phyloP scores from a whole-genome alignment of 2,113 vertebrate genomes.

The Tragelaphus scriptus region DNA sequence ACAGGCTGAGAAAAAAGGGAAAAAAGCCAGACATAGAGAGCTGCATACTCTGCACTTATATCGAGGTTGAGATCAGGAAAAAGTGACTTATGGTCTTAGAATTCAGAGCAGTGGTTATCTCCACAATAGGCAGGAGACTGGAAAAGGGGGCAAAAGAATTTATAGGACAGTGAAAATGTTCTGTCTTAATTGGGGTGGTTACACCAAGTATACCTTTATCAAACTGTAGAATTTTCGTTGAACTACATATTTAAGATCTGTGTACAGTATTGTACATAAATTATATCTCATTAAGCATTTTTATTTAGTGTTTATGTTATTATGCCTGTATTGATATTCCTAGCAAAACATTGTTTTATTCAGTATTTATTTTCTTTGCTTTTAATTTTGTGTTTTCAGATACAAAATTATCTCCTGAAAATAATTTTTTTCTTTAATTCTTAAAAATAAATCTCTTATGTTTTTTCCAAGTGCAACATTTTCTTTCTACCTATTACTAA shows the following conservation, averaged over 20 bases:
- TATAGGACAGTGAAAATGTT: not conserved
- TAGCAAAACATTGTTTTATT: not conserved
- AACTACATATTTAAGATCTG: not conserved
- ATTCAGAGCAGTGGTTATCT: not conserved
- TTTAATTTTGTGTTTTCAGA: not conserved
- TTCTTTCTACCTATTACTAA: not conserved
- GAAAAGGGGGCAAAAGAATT: not conserved
- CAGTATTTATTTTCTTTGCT: not conserved
- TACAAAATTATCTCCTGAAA: constrained; percentile 18
- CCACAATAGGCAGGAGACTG: not conserved
- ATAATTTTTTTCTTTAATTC: not conserved
- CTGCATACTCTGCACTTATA: not conserved
- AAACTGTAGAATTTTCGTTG: not conserved
- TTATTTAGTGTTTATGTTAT: not conserved
- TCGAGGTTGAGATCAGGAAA: not conserved
- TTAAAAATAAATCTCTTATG: not conserved
- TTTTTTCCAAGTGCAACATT: not conserved
- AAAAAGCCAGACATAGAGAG: not conserved
- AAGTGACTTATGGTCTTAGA: not conserved
- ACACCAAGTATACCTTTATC: not conserved
- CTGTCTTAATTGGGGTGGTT: not conserved
- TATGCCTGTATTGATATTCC: not conserved
- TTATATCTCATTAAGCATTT: not conserved
- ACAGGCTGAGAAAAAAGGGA: not conserved
- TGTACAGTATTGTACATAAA: not conserved